phyloP scores from a whole-genome alignment of 2,888 invertebrate species.

The Stictocephala bisonia region DNA sequence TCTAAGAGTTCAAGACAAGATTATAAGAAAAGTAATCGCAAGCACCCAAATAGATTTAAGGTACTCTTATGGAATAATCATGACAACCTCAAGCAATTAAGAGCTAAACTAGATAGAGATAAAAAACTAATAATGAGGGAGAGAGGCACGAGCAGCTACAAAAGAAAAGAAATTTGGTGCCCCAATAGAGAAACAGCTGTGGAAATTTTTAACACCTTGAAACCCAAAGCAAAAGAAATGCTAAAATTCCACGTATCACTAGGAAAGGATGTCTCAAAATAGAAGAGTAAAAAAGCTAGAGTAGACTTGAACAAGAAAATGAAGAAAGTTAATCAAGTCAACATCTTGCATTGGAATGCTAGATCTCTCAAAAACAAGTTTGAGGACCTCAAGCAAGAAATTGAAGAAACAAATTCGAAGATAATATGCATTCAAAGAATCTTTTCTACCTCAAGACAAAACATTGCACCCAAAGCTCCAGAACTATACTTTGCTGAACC shows the following conservation, averaged over 20 bases:
- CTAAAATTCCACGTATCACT: background rate
- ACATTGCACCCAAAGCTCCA: background rate
- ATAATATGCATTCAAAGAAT: background rate
- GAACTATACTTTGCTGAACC: background rate
- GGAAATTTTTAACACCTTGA: background rate
- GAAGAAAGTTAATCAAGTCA: background rate
- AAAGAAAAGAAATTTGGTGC: conserved; percentile 8
- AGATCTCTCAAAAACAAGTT: background rate
- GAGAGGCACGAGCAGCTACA: conserved; percentile 15
- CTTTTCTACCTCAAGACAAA: background rate
- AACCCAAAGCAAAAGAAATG: background rate
- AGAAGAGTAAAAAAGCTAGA: background rate
- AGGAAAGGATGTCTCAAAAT: too few species aligned
- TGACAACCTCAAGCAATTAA: background rate
- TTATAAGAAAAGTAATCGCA: conserved; percentile 7
- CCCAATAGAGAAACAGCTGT: background rate
- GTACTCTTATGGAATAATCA: background rate
- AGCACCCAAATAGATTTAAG: too few species aligned
- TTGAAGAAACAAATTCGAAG: background rate
- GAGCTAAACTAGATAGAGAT: background rate
- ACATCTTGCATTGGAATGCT: background rate
- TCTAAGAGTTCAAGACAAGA: too few species aligned
- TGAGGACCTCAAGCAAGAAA: too few species aligned
- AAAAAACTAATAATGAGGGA: background rate
- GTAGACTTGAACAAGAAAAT: background rate